Conservation (phyloP, 2,113 vertebrate genomes). For the Gasterosteus aculeatus region DNA sequence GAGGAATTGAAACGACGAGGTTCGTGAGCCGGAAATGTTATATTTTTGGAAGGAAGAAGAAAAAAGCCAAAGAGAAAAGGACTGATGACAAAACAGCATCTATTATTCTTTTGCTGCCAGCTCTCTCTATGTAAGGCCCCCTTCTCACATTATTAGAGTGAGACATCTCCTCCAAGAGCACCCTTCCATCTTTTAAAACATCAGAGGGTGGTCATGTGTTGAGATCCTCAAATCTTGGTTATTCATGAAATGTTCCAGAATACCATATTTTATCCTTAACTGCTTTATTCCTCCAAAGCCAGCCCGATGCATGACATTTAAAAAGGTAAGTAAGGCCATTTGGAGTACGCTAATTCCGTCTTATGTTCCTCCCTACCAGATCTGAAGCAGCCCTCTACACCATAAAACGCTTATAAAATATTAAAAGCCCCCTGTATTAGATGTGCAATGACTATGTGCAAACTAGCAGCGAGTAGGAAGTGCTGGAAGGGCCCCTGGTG, state of each 20-base stretch:
- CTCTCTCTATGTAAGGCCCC: slow-evolving; percentile 61
- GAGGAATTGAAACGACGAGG: slow-evolving; percentile 20
- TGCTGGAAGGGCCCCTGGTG: slow-evolving; percentile 69
- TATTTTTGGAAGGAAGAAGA: slow-evolving; percentile 18
- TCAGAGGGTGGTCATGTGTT: slow-evolving; percentile 81
- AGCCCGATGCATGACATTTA: slow-evolving; percentile 82
- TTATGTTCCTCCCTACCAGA: slow-evolving; percentile 79
- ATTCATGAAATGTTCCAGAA: slow-evolving; percentile 81
- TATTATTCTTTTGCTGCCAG: slow-evolving; percentile 70
- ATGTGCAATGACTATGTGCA: slow-evolving; percentile 74
- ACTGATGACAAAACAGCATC: slow-evolving; percentile 57
- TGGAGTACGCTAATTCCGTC: slow-evolving; percentile 80
- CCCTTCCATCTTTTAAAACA: slow-evolving; percentile 77
- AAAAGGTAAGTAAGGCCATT: slow-evolving; percentile 85
- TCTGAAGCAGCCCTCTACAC: slow-evolving; percentile 75
- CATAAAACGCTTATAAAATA: slow-evolving; percentile 83
- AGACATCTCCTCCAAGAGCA: slow-evolving; percentile 71
- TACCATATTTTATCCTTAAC: slow-evolving; percentile 74
- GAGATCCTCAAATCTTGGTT: slow-evolving; percentile 80
- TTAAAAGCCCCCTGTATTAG: slow-evolving; percentile 76
- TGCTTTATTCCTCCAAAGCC: slow-evolving; percentile 77
- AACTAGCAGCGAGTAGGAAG: slow-evolving; percentile 73
- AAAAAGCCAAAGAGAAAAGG: slow-evolving; percentile 41
- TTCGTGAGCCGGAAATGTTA: slow-evolving; percentile 19
- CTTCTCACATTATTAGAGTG: slow-evolving; percentile 72